Base-by-base conservation (phyloP, 2,797 vertebrate species). In the Danio choprae region DNA sequence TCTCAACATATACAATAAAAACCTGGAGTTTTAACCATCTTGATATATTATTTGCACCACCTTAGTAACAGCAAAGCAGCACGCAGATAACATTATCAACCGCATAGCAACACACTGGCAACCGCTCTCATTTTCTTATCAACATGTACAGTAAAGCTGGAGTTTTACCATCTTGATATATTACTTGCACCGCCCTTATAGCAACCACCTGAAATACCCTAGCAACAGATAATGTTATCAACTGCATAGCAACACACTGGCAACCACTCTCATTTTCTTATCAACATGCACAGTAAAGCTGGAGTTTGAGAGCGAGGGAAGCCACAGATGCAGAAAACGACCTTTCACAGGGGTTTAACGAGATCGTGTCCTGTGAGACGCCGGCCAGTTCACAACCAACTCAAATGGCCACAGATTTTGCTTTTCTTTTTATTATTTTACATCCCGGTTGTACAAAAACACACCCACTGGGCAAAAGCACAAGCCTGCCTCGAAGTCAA, bases 331-430 rank as follows among this genome's bases (percentile, higher is more conserved):
- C 53, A 48, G 40, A 70, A 70, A 78, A 70, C n/a, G 46, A 60
- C 65, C 53, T 77, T 48, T 69, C 43, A 50, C 64, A 22, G 18
- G 43, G 55, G 36, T 69, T 78, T 78, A 59, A 78, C n/a, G 38
- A 70, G 75, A 68, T 16, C 0, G 36, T 50, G 55, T 70, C 55
- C 76, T 69, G 76, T 59, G 44, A 69, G 56, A 46, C 16, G 56
- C 15, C 15, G 16, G 7, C 22, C 11, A 4, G 13, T 46, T 58
- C 12, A 18, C 16, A 58, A 48, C 4, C 0, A 46, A 59, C 20
- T 0, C 8, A 68, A 58, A 65, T 50, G 20, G 55, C 64, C 48
- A 70, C 65, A 69, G 12, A 20, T 38, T 68, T 68, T 67, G 20
- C 20, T 20, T 36, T 11, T 51, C 13, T 51, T 29, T 29, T 29